Conservation (phyloP, 2,888 invertebrate species). For the Timandra comae region DNA sequence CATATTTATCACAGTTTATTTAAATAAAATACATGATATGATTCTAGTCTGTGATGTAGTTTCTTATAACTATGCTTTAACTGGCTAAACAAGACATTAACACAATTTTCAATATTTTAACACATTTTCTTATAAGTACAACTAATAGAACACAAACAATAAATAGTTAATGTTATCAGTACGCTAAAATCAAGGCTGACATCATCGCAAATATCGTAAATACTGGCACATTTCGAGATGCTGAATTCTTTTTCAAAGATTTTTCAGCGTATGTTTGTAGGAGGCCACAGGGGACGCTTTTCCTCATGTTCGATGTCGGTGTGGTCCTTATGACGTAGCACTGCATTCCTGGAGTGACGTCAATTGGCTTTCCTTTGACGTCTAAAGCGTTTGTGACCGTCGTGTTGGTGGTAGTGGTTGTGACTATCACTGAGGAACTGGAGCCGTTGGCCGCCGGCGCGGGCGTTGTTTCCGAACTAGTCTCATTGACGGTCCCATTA, state of each 20-base stretch:
- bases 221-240: constrained; percentile 39
- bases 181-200: constrained; percentile 29
- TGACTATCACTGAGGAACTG: constrained; percentile 39
- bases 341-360: constrained; percentile 59
- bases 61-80: constrained; percentile 3
- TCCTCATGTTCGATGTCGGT: constrained; percentile 42
- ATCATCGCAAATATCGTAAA: constrained; percentile 40
- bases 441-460: constrained; percentile 25
- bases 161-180: constrained; percentile 11
- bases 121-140: no score
- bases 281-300: constrained; percentile 51
- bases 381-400: constrained; percentile 58
- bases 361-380: constrained; percentile 55
- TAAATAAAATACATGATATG: background rate
- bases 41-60: no score
- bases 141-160: constrained; percentile 1
- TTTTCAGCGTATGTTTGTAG: constrained; percentile 57
- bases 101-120: constrained; percentile 3
- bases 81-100: constrained; percentile 1
- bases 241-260: constrained; percentile 51
- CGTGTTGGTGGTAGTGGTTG: constrained; percentile 51
- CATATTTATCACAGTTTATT: constrained; percentile 13
- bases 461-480: constrained; percentile 14
- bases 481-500: constrained; percentile 21
- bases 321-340: constrained; percentile 53